A percentile compares a stretch with the other conserved stretches of the same genome.
Conservation (phyloP, 2,888 invertebrate genomes). For the Cataglyphis albicans region DNA sequence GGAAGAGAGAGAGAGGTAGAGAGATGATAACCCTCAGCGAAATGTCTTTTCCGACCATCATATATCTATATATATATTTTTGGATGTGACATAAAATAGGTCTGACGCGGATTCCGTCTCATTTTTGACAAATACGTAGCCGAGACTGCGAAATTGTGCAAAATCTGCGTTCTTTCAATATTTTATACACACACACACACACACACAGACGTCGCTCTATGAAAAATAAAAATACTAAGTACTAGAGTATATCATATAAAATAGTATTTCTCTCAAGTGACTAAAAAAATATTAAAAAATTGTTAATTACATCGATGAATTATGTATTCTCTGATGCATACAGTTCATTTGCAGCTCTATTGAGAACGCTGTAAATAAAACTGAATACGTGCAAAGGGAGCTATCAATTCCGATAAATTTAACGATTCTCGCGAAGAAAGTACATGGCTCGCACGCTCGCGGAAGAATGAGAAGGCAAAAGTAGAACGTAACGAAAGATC, state of each 20-base stretch:
- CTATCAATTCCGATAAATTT: slow-evolving; percentile 57
- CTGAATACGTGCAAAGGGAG: slow-evolving; percentile 45
- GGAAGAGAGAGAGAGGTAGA: background rate
- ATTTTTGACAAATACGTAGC: slow-evolving; percentile 54
- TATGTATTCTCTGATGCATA: background rate
- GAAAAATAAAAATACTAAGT: too few species aligned
- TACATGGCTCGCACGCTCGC: slow-evolving; percentile 30
- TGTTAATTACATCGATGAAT: background rate
- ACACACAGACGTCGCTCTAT: background rate
- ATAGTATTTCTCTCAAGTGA: background rate
- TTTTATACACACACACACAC: background rate
- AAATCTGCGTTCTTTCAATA: slow-evolving; percentile 17
- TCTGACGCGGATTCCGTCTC: slow-evolving; percentile 44
- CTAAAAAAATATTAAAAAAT: background rate
- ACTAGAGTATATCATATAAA: background rate
- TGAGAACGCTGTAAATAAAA: slow-evolving; percentile 33
- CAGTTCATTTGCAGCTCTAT: background rate
- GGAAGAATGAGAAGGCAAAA: slow-evolving; percentile 48
- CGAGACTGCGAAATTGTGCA: slow-evolving; percentile 36
- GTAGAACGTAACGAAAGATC: slow-evolving; percentile 50
- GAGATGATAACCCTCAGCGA: slow-evolving; percentile 63
- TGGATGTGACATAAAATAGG: slow-evolving; percentile 47
- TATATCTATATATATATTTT: slow-evolving; percentile 39
- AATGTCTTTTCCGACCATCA: slow-evolving; percentile 51
- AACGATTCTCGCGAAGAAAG: slow-evolving; percentile 48